These are phyloP conservation scores for Oeneis ivallda DNA, from an alignment of 2,888 invertebrate genomes.

Conservation along the genomic window DNA sequence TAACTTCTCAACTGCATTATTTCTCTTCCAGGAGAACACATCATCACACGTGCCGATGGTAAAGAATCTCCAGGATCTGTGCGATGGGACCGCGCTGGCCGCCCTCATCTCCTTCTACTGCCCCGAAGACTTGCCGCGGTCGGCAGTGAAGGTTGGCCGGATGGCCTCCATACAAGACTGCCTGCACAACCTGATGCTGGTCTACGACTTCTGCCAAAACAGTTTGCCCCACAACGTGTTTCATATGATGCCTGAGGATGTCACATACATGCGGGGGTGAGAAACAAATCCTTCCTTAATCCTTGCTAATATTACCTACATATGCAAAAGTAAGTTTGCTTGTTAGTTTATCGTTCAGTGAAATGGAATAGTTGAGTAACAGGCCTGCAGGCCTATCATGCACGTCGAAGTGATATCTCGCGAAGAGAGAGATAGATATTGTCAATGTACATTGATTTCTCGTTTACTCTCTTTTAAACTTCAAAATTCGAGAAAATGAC, in stretches of 20 bases:
- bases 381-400: too few species aligned
- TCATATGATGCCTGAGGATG: constrained; percentile 97
- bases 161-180: constrained; percentile 93
- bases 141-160: constrained; percentile 80
- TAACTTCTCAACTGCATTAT: too few species aligned
- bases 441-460: too few species aligned
- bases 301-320: too few species aligned
- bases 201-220: constrained; percentile 92
- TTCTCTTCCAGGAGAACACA: constrained; percentile 80
- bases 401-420: too few species aligned
- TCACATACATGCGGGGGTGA: constrained; percentile 95
- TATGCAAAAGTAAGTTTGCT: too few species aligned
- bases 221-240: constrained; percentile 94
- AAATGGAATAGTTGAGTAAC: too few species aligned
- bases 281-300: constrained; percentile 35
- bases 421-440: too few species aligned
- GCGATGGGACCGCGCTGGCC: constrained; percentile 84
- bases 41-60: constrained; percentile 84
- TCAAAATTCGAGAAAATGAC: too few species aligned
- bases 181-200: constrained; percentile 93
- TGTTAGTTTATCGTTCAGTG: too few species aligned
- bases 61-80: constrained; percentile 92
- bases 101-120: constrained; percentile 40
- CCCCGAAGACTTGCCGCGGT: constrained; percentile 70
- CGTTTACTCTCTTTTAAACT: too few species aligned